phyloP scores from a whole-genome alignment of 2,888 invertebrate species.

The Pecten maximus region DNA sequence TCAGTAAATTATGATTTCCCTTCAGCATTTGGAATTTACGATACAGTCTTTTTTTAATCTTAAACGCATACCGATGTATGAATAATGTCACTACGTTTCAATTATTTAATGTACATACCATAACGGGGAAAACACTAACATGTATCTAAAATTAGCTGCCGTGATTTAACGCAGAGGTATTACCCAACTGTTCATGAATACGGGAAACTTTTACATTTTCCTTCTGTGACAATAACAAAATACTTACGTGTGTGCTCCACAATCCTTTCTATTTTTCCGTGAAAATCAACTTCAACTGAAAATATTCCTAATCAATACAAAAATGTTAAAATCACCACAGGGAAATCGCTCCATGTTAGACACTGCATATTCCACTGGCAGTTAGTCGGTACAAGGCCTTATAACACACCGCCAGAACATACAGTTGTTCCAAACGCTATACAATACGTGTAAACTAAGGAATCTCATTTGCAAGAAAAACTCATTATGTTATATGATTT shows the following conservation, averaged over 20 bases:
- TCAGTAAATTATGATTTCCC: no score
- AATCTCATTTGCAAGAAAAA: constrained; percentile 24
- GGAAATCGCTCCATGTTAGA: background rate
- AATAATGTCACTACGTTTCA: no score
- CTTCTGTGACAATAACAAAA: background rate
- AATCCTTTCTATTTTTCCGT: background rate
- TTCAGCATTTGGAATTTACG: no score
- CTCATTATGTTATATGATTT: background rate
- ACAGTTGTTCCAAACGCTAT: background rate
- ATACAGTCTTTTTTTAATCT: no score
- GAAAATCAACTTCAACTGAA: background rate
- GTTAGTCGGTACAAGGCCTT: background rate
- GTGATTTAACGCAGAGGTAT: no score
- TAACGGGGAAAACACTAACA: no score
- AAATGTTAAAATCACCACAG: background rate
- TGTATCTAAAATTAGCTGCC: no score
- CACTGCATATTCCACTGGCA: background rate
- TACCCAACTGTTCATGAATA: no score
- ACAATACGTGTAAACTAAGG: background rate
- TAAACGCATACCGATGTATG: no score
- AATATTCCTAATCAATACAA: constrained; percentile 21
- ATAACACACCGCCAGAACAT: background rate
- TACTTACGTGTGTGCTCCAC: background rate
- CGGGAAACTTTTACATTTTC: no score
- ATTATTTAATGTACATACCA: no score